Evolutionary conservation across 2,888 invertebrate genomes (phyloP), one percentile per base, ranked within the genome.

Genomic region (Pinctada fucata): DNA sequence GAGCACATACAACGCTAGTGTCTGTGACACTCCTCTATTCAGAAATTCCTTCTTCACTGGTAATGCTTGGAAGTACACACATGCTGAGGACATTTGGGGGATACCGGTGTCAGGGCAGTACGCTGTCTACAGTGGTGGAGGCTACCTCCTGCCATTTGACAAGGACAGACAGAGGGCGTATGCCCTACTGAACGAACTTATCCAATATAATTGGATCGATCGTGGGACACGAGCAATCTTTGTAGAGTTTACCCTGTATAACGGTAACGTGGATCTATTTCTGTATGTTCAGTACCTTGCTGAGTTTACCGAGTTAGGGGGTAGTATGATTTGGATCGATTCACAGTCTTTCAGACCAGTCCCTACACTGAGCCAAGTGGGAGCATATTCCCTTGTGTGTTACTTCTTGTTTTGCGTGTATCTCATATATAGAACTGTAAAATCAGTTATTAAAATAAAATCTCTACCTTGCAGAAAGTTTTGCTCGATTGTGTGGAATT

Each of bases 171-270:
- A 83, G 10, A 79, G 83, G 3, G 84, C 86, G 0, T 79, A 78
- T 3, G 16, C 71, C 2, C 84, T 88, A n/a, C 63, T 85, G 8
- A 65, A 83, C 0, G 87, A 88, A 65, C 77, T 89, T 6, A 79
- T 76, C 13, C 50, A 67, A 0, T 73, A 79, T 4, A 75, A 82
- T 4, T 90, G 90, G 90, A 75, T 90, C 5, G 88, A 90, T 72
- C 70, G 87, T 50, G 83, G 84, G 13, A 88, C 90, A 0, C 76
- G 89, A 66, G 87, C 87, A 3, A 82, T 90, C 10, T 79, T 88
- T 63, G 74, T 89, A 6, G 90, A 90, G 76, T 89, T 88, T 68
- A 89, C 89, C 6, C 69, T 90, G 2, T 89, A 89, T 75, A 89
- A 89, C 74, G 70, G 85, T 2, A 89, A 90, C 75, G 76, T 81